Percentiles rank a stretch among this genome's conserved stretches.
Conservation (phyloP, 30 jellyfish, hydroid and myxozoan species). For the Catostylus mosaicus region DNA sequence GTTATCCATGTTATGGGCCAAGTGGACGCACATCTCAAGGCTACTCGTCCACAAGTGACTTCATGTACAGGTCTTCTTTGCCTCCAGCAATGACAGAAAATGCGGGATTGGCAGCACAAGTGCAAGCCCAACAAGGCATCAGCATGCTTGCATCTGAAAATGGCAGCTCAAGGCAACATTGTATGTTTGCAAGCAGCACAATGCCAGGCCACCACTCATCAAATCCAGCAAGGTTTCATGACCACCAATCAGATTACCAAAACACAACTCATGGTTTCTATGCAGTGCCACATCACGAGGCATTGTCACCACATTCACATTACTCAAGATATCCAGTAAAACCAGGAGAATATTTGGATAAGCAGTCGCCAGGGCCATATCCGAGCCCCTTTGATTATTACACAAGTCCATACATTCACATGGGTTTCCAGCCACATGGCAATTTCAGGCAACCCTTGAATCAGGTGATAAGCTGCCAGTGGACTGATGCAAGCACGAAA, state of each 20-base stretch:
- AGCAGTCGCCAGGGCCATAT: conserved; percentile 73
- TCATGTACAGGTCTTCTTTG: conserved; percentile 66
- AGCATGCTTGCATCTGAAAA: conserved; percentile 75
- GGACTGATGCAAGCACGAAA: conserved; percentile 98
- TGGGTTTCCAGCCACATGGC: conserved; percentile 98
- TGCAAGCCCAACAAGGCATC: conserved; percentile 75
- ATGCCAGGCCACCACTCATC: conserved; percentile 64
- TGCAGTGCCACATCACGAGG: conserved; percentile 92
- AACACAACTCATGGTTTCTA: conserved; percentile 70
- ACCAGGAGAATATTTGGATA: conserved; percentile 76
- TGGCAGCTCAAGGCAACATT: conserved; percentile 93
- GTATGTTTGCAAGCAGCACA: conserved; percentile 93
- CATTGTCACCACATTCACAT: conserved; percentile 71
- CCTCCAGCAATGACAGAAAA: conserved; percentile 84
- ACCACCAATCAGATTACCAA: conserved; percentile 82
- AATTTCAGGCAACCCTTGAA: conserved; percentile 97
- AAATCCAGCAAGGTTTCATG: conserved; percentile 70
- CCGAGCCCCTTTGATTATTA: conserved; percentile 92
- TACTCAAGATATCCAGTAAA: conserved; percentile 65
- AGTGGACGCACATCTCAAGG: conserved; percentile 68
- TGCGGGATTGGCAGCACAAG: conserved; percentile 72
- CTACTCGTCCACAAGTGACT: conserved; percentile 55
- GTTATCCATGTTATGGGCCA: conserved; percentile 74
- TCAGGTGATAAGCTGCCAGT: conserved; percentile 96
- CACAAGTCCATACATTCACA: conserved; percentile 84